phyloP scores from a whole-genome alignment of 2,113 vertebrate species.

The Prietella phreatophila region DNA sequence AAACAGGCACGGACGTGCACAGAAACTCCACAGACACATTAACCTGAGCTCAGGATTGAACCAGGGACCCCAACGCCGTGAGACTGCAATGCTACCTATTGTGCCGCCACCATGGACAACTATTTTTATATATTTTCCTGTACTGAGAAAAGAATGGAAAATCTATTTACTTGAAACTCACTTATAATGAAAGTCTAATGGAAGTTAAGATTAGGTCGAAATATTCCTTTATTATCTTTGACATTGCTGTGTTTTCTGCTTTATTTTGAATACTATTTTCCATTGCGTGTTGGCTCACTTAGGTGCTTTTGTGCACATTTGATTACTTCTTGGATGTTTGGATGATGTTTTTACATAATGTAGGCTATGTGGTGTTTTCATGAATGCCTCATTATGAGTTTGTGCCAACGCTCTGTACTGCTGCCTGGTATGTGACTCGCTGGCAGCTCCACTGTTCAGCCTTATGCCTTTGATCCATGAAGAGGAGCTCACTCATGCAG shows the following conservation, averaged over 20 bases:
- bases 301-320: conserved; percentile 20
- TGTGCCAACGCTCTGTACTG: conserved; percentile 38
- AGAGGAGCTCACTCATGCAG: conserved; percentile 43
- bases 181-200: not conserved
- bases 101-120: not conserved
- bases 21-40: not conserved
- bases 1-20: not conserved
- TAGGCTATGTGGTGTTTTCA: conserved; percentile 44
- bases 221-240: not conserved
- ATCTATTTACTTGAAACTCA: not conserved
- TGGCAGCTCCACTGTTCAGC: conserved; percentile 42
- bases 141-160: not conserved
- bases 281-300: conserved; percentile 26
- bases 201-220: not conserved
- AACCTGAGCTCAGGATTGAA: not conserved
- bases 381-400: conserved; percentile 68
- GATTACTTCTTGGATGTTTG: conserved; percentile 27
- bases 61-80: not conserved
- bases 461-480: conserved; percentile 58
- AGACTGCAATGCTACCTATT: not conserved
- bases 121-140: not conserved
- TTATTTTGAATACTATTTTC: conserved; percentile 5
- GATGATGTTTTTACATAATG: conserved; percentile 36
- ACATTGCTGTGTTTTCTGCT: not conserved
- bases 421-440: conserved; percentile 64